These are phyloP conservation scores for Lepidotrigona ventralis DNA, from an alignment of 1,140 invertebrate species.

Conservation along the genomic window DNA sequence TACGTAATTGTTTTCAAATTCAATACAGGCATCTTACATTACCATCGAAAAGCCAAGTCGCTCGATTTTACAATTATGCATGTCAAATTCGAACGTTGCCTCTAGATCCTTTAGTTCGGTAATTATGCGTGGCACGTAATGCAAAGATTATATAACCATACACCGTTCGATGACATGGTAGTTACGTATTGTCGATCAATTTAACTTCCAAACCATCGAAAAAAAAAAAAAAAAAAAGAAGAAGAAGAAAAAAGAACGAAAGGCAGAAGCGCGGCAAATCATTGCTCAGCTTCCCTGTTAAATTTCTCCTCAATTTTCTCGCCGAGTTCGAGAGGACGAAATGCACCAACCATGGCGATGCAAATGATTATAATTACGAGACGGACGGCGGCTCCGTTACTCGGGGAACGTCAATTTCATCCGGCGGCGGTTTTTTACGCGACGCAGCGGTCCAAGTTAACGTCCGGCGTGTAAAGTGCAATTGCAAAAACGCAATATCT, in stretches of 20 bases:
- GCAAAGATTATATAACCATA: too few species aligned
- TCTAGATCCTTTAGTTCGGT: conserved; percentile 10
- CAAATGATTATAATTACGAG: conserved; percentile 19
- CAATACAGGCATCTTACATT: not conserved
- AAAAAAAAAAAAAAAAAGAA: not conserved
- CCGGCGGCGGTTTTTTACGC: not conserved
- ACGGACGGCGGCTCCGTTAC: not conserved
- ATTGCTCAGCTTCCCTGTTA: not conserved
- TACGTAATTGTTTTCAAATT: not conserved
- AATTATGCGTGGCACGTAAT: conserved; percentile 42
- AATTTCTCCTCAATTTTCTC: conserved; percentile 32
- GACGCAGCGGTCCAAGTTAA: not conserved
- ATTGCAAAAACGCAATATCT: conserved; percentile 15
- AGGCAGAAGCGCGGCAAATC: not conserved
- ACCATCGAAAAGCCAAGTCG: not conserved
- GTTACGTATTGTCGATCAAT: not conserved
- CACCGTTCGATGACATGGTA: not conserved
- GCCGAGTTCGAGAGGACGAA: conserved; percentile 9
- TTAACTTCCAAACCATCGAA: conserved; percentile 21
- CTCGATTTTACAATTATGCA: conserved; percentile 32
- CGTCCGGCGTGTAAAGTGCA: not conserved
- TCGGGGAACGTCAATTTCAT: not conserved
- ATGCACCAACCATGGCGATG: not conserved
- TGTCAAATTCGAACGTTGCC: conserved; percentile 44
- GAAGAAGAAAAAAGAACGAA: not conserved